phyloP scores from a whole-genome alignment of 2,888 invertebrate species.

The Andrena bucephala region DNA sequence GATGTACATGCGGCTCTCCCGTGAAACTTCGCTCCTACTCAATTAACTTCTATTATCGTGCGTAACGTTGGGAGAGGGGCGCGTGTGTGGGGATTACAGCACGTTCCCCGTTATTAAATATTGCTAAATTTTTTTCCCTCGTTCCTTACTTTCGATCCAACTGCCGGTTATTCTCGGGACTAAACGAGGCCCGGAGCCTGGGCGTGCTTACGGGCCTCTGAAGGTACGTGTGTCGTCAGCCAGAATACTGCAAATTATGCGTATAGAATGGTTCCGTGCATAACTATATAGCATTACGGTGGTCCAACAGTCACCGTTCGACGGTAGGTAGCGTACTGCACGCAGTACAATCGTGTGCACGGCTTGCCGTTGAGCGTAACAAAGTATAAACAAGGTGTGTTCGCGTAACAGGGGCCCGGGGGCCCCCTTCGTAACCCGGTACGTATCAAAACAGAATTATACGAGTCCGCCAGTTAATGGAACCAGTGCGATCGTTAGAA shows the following conservation, averaged over 20 bases:
- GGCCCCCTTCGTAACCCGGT: not conserved
- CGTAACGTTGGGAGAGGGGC: not conserved
- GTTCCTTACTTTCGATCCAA: constrained; percentile 26
- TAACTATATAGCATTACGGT: constrained; percentile 22
- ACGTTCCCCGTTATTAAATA: constrained; percentile 41
- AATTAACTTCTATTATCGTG: constrained; percentile 42
- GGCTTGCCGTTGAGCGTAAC: constrained; percentile 15
- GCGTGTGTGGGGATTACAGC: not conserved
- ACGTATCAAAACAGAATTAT: constrained; percentile 21
- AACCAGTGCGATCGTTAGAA: constrained; percentile 46
- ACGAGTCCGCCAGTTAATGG: constrained; percentile 7
- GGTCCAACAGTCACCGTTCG: not conserved
- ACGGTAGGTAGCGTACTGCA: not conserved
- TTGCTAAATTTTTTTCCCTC: constrained; percentile 46
- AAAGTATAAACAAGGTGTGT: constrained; percentile 25
- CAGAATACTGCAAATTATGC: constrained; percentile 47
- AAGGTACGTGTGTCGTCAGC: constrained; percentile 40
- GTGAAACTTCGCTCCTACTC: constrained; percentile 30
- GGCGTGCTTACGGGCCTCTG: constrained; percentile 4
- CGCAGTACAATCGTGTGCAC: constrained; percentile 1
- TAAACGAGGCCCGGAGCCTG: constrained; percentile 24
- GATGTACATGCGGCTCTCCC: constrained; percentile 16
- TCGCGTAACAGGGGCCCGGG: not conserved
- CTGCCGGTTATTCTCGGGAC: constrained; percentile 19
- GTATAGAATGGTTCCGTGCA: constrained; percentile 35